These are phyloP conservation scores for Charina bottae DNA, from an alignment of 2,113 vertebrate species.

Conservation along the genomic window DNA sequence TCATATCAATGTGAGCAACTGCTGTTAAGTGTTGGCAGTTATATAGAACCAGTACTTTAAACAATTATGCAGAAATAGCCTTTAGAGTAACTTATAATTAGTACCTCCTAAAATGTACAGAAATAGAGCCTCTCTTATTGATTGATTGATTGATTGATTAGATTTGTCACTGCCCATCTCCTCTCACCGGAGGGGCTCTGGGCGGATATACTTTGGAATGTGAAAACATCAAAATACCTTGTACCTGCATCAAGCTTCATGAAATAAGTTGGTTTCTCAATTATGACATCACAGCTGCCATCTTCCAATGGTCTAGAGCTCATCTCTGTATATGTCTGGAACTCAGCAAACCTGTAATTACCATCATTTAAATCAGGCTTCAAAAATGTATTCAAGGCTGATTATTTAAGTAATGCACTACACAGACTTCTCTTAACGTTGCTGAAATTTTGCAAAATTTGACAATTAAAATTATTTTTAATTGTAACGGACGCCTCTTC, in stretches of 20 bases:
- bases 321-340: conserved; percentile 86
- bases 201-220: too few relatives aligned
- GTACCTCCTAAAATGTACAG: background rate
- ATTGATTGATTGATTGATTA: too few relatives aligned
- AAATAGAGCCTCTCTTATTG: background rate
- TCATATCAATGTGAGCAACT: background rate
- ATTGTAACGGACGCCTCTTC: conserved; percentile 55
- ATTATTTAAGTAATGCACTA: conserved; percentile 17
- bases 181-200: too few relatives aligned
- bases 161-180: too few relatives aligned
- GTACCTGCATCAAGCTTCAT: conserved; percentile 98
- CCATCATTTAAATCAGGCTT: conserved; percentile 40
- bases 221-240: background rate
- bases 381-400: background rate
- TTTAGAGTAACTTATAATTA: background rate
- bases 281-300: conserved; percentile 84
- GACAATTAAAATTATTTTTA: conserved; percentile 58
- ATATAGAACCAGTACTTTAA: background rate
- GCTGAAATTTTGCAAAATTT: conserved; percentile 47
- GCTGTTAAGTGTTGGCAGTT: background rate
- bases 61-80: background rate
- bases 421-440: conserved; percentile 36
- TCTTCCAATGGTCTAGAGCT: conserved; percentile 81
- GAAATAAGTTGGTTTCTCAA: conserved; percentile 92
- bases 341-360: conserved; percentile 90